Percentiles rank a stretch among this genome's conserved stretches.
Evolutionary conservation across 92 coral and sea anemone species (phyloP).

Genomic region (Phymanthus crucifer): DNA sequence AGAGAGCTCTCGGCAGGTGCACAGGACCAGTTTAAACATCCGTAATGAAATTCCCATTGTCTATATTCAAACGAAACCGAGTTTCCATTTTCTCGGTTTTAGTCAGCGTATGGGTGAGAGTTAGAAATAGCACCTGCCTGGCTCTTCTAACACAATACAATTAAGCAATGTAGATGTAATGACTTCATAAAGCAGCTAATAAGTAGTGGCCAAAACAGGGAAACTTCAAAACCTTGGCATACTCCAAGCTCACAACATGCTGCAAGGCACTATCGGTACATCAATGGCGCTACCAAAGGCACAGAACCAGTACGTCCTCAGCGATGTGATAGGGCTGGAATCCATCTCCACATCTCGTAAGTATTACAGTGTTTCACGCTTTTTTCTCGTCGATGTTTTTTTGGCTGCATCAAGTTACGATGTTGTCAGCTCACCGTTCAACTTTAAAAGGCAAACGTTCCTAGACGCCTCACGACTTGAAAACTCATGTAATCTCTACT

Average conservation of each 20-base stretch:
- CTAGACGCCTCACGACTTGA: neutral
- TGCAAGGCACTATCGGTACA: constrained; percentile 56
- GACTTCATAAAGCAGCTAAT: constrained; percentile 79
- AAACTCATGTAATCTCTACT: neutral
- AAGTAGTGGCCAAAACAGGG: constrained; percentile 38
- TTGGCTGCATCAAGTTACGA: neutral
- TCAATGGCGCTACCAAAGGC: constrained; percentile 74
- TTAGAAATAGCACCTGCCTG: constrained; percentile 74
- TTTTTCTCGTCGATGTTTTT: neutral
- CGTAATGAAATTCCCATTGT: constrained; percentile 92
- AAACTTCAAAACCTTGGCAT: constrained; percentile 24
- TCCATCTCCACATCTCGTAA: constrained; percentile 66
- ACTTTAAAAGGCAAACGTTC: constrained; percentile 28
- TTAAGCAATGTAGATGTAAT: constrained; percentile 78
- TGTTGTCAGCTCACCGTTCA: neutral
- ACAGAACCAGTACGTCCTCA: constrained; percentile 80
- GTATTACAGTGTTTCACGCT: constrained; percentile 19
- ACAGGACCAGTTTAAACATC: constrained; percentile 50
- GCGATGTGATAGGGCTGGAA: constrained; percentile 81
- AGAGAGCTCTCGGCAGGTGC: constrained; percentile 69
- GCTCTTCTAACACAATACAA: constrained; percentile 56
- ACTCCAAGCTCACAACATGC: constrained; percentile 27
- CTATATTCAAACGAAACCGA: constrained; percentile 86
- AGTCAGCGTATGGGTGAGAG: constrained; percentile 66
- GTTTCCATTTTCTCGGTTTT: constrained; percentile 71